These are phyloP conservation scores for Drosophila greeni DNA, from an alignment of 2,888 invertebrate species.

Conservation along the genomic window DNA sequence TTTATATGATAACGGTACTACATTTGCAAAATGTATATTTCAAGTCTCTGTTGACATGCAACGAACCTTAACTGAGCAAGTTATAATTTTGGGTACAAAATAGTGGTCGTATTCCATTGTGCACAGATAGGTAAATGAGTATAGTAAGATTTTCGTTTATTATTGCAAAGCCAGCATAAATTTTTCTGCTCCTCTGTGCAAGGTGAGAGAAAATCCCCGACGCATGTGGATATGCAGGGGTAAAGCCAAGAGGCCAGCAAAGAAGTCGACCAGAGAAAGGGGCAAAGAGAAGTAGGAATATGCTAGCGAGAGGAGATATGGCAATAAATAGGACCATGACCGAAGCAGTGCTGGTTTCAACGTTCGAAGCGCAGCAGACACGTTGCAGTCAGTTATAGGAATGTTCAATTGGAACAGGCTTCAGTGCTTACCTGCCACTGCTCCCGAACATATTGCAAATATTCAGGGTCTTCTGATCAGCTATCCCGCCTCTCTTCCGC, in stretches of 20 bases:
- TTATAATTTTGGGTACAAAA: not conserved
- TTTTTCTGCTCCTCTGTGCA: slow-evolving; percentile 9
- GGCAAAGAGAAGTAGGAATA: slow-evolving; percentile 30
- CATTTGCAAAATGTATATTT: not conserved
- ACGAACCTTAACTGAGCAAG: not conserved
- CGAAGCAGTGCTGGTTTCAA: slow-evolving; percentile 39
- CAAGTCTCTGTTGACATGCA: not conserved
- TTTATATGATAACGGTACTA: not conserved
- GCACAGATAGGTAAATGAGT: not conserved
- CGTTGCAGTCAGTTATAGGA: slow-evolving; percentile 4
- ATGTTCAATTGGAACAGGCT: slow-evolving; percentile 30
- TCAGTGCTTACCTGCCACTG: slow-evolving; percentile 37
- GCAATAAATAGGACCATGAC: slow-evolving; percentile 70
- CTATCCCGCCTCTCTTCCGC: not conserved
- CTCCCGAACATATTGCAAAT: slow-evolving; percentile 34
- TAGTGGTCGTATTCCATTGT: not conserved
- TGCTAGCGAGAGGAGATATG: slow-evolving; percentile 45
- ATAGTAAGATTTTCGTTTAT: not conserved
- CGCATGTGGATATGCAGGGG: slow-evolving; percentile 28
- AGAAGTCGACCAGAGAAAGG: slow-evolving; percentile 10
- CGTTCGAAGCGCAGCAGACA: slow-evolving; percentile 5
- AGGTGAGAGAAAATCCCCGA: slow-evolving; percentile 23
- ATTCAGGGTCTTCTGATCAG: slow-evolving; percentile 11
- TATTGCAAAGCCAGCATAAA: not conserved
- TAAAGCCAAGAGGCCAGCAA: slow-evolving; percentile 20